Conservation (phyloP, 2,797 vertebrate genomes). For the Neolamprologus multifasciatus region DNA sequence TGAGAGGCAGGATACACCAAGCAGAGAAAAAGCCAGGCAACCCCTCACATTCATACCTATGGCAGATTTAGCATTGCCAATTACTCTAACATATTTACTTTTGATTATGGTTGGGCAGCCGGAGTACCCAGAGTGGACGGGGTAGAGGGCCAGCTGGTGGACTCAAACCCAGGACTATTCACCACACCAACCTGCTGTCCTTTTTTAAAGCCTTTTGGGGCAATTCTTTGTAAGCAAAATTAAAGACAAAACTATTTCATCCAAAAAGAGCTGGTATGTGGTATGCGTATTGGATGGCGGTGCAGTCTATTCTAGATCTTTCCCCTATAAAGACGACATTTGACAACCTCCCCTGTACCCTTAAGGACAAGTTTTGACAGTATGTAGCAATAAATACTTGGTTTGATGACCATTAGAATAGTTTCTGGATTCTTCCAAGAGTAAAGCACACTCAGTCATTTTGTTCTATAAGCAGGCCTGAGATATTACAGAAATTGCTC, state of each 20-base stretch:
- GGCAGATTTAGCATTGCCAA: background rate
- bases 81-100: background rate
- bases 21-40: background rate
- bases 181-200: accelerated
- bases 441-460: background rate
- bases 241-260: background rate
- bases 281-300: background rate
- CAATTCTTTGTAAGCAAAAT: background rate
- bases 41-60: background rate
- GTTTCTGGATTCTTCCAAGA: background rate
- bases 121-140: background rate
- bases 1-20: background rate
- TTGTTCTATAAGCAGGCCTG: background rate
- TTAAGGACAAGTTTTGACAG: background rate
- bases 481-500: background rate
- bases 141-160: background rate
- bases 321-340: accelerated
- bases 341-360: accelerated
- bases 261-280: background rate
- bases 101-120: background rate
- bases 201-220: background rate
- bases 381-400: background rate
- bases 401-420: background rate
- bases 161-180: background rate
- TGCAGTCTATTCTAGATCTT: background rate